Base-by-base conservation (phyloP, 2,797 vertebrate species). In the Gymnocypris eckloni region DNA sequence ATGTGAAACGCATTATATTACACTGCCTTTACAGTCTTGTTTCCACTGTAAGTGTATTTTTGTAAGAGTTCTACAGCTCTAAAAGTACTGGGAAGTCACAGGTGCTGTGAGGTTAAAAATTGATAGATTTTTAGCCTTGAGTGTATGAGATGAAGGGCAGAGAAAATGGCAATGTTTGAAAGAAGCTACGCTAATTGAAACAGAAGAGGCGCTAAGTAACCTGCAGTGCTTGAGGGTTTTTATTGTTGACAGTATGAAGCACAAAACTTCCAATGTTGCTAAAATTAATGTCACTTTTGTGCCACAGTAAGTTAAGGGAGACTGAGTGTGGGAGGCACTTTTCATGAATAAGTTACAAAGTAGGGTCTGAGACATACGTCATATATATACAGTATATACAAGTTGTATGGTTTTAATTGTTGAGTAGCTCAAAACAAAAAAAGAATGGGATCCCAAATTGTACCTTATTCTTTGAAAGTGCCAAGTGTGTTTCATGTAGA, bases 111-210 rank as follows among this genome's bases (percentile, higher is more conserved):
- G 37, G 81, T 72, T 61, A 59, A 45, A 54, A 73, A 41, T 28
- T 0, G 11, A 48, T 50, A 56, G 3, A 41, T 80, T 80, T 79
- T 61, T 67, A 70, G 64, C 64, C 64, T 41, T 45, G 69, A 61
- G 67, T 73, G 28, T 22, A n/a, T 28, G 39, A 80, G 67, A 80
- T 72, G 43, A 64, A 73, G 52, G 39, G 39, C 12, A 48, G 66
- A 71, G 59, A 77, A 22, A 67, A 77, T 10, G 43, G 15, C 16
- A 54, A 43, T n/a, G 54, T 73, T 50, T 79, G 28, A 73, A 80
- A 73, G 43, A 18, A 72, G 54, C 64, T 80, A n/a, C 20, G 4
- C 43, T 85, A 85, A 85, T 80, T 80, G 43, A 86, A 86, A 83
- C 71, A 82, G 73, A 76, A 82, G 45, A 86, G 45, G 54, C 28